Conservation (phyloP, 2,797 vertebrate species). For the Pygocentrus nattereri region DNA sequence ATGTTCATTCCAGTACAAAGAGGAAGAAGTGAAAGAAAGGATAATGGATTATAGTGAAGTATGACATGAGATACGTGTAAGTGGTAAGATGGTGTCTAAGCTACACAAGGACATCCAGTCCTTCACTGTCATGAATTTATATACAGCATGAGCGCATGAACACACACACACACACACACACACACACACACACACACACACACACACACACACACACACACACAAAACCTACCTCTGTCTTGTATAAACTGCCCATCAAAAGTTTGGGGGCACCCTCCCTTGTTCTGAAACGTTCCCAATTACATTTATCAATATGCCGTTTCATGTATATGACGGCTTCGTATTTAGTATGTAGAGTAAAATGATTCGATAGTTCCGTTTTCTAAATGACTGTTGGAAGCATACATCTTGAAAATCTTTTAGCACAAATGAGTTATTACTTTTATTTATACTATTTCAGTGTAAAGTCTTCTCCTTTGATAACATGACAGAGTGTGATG, state of each 20-base stretch:
- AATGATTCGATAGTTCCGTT: no score
- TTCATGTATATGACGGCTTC: no score
- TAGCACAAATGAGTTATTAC: no score
- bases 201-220: neutral
- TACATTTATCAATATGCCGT: no score
- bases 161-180: slow-evolving; percentile 1
- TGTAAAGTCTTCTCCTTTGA: no score
- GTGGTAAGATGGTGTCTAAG: neutral
- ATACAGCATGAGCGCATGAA: neutral
- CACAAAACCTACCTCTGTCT: neutral
- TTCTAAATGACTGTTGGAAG: no score
- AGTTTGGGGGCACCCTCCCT: neutral
- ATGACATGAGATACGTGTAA: neutral
- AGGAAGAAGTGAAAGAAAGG: neutral
- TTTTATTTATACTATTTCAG: no score
- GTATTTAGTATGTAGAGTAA: no score
- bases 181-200: slow-evolving; percentile 19
- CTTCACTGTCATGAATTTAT: neutral
- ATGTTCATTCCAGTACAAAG: neutral
- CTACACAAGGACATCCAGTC: slow-evolving; percentile 13
- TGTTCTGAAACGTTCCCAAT: no score
- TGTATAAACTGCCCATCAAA: neutral
- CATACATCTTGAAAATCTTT: no score
- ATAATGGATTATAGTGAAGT: slow-evolving; percentile 3
- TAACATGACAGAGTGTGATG: no score